Conservation (phyloP, 2,797 vertebrate species). For the Epinephelus awoara region DNA sequence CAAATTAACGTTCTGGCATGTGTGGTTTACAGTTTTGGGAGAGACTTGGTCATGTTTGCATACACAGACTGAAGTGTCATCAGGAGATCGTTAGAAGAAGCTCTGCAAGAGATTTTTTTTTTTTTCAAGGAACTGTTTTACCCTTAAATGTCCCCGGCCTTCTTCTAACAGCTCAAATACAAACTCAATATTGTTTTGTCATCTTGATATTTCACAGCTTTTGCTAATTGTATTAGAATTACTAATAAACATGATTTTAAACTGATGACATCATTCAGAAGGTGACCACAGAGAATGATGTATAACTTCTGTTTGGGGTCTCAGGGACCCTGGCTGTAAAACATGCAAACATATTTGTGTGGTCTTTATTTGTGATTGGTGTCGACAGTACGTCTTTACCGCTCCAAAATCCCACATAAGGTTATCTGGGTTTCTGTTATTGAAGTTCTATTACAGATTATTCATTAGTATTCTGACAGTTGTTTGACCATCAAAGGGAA, state of each 20-base stretch:
- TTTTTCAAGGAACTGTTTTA: conserved; percentile 29
- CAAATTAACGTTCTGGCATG: conserved; percentile 79
- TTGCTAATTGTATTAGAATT: conserved; percentile 4
- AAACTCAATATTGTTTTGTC: conserved; percentile 17
- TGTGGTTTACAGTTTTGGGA: conserved; percentile 74
- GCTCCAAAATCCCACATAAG: not conserved
- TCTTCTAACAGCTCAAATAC: conserved; percentile 6
- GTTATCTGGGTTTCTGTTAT: not conserved
- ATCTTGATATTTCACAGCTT: not conserved
- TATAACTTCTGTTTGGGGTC: not conserved
- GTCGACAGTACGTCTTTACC: not conserved
- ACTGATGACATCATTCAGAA: conserved; percentile 11
- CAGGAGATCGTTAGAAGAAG: conserved; percentile 55
- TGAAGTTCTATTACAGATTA: not conserved
- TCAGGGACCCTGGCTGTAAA: not conserved
- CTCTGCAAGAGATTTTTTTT: conserved; percentile 29
- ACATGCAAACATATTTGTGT: not conserved
- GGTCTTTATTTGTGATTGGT: not conserved
- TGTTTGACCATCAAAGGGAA: not conserved
- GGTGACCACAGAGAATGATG: not conserved
- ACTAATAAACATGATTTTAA: not conserved
- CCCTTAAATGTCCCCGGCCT: not conserved
- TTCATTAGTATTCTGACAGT: not conserved
- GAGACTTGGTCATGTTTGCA: conserved; percentile 66
- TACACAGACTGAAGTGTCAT: conserved; percentile 63